Percentiles rank a stretch among this genome's conserved stretches.
Conservation (phyloP, 35 echinoderm and acorn worm species). For the Ptychodera flava region DNA sequence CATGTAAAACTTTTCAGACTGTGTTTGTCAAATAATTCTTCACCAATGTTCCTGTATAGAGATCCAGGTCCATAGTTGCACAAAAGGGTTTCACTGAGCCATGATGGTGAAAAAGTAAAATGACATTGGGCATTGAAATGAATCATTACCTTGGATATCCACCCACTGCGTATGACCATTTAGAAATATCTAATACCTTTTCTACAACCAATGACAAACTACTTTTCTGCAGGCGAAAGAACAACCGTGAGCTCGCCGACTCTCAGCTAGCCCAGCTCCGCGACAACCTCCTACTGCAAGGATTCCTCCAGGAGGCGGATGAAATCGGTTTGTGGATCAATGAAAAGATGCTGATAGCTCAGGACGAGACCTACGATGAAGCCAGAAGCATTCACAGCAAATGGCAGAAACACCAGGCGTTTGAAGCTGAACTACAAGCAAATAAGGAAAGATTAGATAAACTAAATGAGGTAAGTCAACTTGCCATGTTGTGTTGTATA, state of each 20-base stretch:
- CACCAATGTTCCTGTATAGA: too few species aligned
- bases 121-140: too few species aligned
- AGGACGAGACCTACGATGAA: conserved; percentile 86
- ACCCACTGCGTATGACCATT: too few species aligned
- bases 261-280: conserved; percentile 63
- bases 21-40: too few species aligned
- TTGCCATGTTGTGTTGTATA: not conserved
- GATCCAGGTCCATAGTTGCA: too few species aligned
- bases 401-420: conserved; percentile 89
- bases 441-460: conserved; percentile 93
- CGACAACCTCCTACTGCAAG: conserved; percentile 86
- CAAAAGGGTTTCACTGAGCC: too few species aligned
- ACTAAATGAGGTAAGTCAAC: conserved; percentile 67
- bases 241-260: conserved; percentile 80
- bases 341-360: conserved; percentile 83
- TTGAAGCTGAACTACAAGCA: conserved; percentile 70
- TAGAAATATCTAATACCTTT: too few species aligned
- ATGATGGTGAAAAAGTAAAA: too few species aligned
- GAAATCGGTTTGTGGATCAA: conserved; percentile 79
- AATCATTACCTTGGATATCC: too few species aligned
- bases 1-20: too few species aligned
- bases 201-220: too few species aligned
- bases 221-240: conserved; percentile 95
- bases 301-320: conserved; percentile 90
- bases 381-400: conserved; percentile 82